phyloP scores from a whole-genome alignment of 2,113 vertebrate species.

The Corythoichthys haematopterus region DNA sequence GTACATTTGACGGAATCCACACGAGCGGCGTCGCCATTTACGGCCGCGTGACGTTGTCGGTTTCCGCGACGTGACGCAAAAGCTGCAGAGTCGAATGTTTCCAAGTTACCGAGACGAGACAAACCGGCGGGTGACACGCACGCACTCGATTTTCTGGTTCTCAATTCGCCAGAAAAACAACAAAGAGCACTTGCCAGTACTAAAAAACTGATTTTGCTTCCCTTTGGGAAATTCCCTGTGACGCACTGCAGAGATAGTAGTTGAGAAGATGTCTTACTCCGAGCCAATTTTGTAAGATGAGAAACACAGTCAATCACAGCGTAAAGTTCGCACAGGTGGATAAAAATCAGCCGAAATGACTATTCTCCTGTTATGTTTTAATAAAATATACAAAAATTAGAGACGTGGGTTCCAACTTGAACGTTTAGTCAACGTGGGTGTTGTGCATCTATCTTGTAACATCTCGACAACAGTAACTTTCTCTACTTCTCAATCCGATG shows the following conservation, averaged over 20 bases:
- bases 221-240: constrained; percentile 75
- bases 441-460: no score
- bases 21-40: no score
- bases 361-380: no score
- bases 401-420: no score
- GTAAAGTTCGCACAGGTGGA: no score
- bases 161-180: neutral
- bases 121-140: neutral
- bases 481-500: no score
- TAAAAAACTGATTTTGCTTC: constrained; percentile 61
- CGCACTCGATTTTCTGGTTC: neutral
- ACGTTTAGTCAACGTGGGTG: no score
- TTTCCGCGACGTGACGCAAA: neutral
- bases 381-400: no score
- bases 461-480: no score
- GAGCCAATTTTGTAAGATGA: neutral
- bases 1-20: no score
- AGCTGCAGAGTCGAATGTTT: neutral
- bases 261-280: constrained; percentile 33
- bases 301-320: no score
- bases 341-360: no score
- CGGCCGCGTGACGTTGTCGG: neutral
- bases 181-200: neutral
- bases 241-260: constrained; percentile 41
- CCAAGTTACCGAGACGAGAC: neutral